Base-by-base conservation (phyloP, 1,140 invertebrate species). In the Gonatopus flavifemur region DNA sequence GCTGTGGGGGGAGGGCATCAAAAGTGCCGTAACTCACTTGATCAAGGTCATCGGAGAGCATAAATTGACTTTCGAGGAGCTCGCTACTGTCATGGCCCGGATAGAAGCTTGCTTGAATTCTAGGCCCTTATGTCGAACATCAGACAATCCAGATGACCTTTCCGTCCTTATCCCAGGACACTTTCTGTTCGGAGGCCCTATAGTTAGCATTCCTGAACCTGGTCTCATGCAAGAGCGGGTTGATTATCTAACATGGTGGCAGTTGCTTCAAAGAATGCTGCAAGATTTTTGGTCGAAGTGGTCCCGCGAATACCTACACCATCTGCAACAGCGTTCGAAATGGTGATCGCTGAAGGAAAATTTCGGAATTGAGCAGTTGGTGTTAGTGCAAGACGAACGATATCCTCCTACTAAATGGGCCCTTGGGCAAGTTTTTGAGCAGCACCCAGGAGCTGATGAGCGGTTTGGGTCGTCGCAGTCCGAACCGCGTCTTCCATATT, bases 1-100 rank as follows among this genome's bases (percentile, higher is more conserved):
- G 22, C 31, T 53, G 8, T 73, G 69, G 59, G 70, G 74, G 50
- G 45, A 62, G 59, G 67, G n/a, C n/a, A n/a, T n/a, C n/a, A n/a
- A n/a, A n/a, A n/a, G n/a, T n/a, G n/a, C n/a, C n/a, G n/a, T n/a
- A 40, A 47, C 56, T 31, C 56, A 62, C 21, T 24, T 72, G 21
- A 42, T 42, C 16, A 25, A 24, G 9, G 42, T 62, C 6, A 25
- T 62, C 31, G 41, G 40, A 20, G 39, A 62, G 15, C 18, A 28
- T 20, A 16, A 32, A 9, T 18, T 38, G 10, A 54, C 52, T 1
- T 52, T 49, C 25, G 62, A 64, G 37, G 49, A 59, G 33, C 44
- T 59, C n/a, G n/a, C 20, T 7, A 59, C 53, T 3, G 9, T 56
- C 7, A 25, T 24, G 36, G 10, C 12, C n/a, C 46, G 33, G 33